Conservation (phyloP, 2,797 vertebrate genomes). For the Caiman crocodilus region DNA sequence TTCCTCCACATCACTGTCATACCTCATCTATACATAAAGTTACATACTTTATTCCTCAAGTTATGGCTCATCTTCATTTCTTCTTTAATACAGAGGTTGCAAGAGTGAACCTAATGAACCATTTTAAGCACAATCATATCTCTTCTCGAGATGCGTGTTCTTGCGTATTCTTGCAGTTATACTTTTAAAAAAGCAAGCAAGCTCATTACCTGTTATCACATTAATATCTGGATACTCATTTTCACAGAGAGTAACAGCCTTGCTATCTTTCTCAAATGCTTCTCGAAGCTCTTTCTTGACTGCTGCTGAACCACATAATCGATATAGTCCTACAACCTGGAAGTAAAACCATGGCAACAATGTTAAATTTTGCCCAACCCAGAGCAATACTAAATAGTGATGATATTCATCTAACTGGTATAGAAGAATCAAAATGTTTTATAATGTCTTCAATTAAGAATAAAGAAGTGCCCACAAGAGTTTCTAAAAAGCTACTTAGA, state of each 20-base stretch:
- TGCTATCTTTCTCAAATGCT: conserved; percentile 95
- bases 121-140: neutral
- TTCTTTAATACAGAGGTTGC: neutral
- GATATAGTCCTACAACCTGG: conserved; percentile 96
- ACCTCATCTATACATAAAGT: neutral
- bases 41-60: no score
- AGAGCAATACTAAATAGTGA: neutral
- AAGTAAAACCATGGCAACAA: conserved; percentile 42
- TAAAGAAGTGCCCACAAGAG: neutral
- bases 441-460: fast-evolving
- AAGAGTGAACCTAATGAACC: neutral
- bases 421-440: conserved; percentile 3
- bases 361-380: neutral
- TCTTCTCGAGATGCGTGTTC: neutral
- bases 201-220: conserved; percentile 95
- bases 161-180: neutral
- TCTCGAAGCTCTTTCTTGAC: conserved; percentile 98
- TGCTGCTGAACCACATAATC: conserved; percentile 95
- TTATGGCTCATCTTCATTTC: neutral
- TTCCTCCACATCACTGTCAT: neutral
- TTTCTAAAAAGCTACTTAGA: fast-evolving
- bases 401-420: neutral
- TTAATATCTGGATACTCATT: conserved; percentile 96
- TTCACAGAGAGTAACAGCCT: conserved; percentile 89
- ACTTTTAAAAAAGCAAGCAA: conserved; percentile 1